Percentiles rank a stretch among this genome's conserved stretches.
phyloP scores from a whole-genome alignment of 2,888 invertebrate genomes.

The Acanthosoma haemorrhoidale region DNA sequence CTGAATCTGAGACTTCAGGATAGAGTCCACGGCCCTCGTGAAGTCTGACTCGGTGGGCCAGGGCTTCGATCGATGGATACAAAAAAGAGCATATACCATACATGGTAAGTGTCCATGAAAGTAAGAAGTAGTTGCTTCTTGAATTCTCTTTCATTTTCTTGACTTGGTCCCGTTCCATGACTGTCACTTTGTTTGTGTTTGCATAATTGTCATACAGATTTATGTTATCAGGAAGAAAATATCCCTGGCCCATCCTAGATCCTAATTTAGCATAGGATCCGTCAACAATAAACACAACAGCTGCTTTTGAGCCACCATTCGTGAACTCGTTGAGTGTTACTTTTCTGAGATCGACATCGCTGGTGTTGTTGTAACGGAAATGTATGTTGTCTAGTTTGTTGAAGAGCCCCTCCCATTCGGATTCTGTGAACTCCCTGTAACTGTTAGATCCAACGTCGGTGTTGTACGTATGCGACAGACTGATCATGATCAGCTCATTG shows the following conservation, averaged over 20 bases:
- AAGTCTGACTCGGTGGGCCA: background rate
- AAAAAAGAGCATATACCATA: too few species aligned
- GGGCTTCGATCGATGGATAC: background rate
- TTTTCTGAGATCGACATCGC: background rate
- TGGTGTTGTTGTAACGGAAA: background rate
- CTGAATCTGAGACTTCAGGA: background rate
- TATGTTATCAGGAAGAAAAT: background rate
- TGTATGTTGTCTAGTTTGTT: background rate
- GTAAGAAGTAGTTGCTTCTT: background rate
- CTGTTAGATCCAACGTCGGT: background rate
- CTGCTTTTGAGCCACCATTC: background rate
- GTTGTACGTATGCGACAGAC: background rate
- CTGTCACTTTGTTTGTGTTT: background rate
- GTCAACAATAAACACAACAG: background rate
- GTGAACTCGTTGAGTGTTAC: background rate
- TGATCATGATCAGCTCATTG: background rate
- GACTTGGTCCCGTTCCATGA: background rate
- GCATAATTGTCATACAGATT: background rate
- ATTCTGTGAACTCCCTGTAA: background rate
- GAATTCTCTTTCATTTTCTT: background rate
- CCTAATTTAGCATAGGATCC: background rate
- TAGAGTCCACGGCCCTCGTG: background rate
- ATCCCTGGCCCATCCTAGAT: background rate
- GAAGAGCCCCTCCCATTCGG: background rate
- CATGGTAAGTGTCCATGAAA: background rate